A percentile compares a stretch with the other conserved stretches of the same genome.
These are phyloP conservation scores for Aelia acuminata DNA, from an alignment of 2,888 invertebrate species.

Conservation along the genomic window DNA sequence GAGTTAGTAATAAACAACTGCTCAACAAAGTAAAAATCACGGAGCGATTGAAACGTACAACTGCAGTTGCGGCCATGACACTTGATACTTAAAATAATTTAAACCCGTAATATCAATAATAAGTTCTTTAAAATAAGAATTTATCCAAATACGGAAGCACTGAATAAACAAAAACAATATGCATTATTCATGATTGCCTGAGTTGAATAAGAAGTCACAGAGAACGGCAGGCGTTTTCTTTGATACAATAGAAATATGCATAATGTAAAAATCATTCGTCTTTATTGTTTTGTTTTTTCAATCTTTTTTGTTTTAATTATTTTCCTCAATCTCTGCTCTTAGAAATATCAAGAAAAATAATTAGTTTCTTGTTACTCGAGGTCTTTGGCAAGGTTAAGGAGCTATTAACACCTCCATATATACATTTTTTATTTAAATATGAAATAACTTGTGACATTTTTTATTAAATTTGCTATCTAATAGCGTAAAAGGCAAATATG, in stretches of 20 bases:
- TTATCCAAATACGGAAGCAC: background rate
- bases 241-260: background rate
- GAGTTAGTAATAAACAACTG: no score
- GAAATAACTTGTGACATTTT: no score
- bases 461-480: no score
- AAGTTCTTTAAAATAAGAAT: background rate
- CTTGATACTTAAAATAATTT: no score
- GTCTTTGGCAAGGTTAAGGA: background rate
- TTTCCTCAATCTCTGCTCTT: background rate
- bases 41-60: no score
- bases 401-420: background rate
- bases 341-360: background rate
- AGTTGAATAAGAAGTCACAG: background rate
- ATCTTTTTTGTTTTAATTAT: background rate
- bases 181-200: background rate
- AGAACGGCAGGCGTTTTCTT: background rate
- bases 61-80: no score
- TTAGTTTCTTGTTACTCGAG: background rate
- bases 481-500: no score
- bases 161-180: background rate
- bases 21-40: no score
- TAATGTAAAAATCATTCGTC: background rate
- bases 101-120: background rate
- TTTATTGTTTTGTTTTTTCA: no score
- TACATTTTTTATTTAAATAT: no score